Evolutionary conservation across 2,113 vertebrate species (phyloP), one percentile per base, ranked within the genome.

Genomic region (Alligator sinensis): DNA sequence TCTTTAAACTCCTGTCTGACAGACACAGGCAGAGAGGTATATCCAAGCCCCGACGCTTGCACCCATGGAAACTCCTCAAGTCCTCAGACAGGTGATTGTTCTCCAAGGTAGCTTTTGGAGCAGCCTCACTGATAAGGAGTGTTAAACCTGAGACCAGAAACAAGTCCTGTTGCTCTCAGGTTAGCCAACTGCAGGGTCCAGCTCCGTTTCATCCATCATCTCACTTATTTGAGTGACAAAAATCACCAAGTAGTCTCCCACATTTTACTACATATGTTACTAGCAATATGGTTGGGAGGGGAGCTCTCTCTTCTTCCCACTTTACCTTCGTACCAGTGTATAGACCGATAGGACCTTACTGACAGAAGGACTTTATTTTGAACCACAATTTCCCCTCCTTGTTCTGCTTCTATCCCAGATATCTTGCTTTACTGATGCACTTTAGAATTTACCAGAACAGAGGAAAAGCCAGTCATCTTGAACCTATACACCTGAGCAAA

Each of bases 211-310:
- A 47, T 47, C 47, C 47, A 47, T 47, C 47, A 47, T 47, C 8
- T 47, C 47, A 0, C 34, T 74, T 38, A 80, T 12, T 38, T 8
- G 70, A 4, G 3, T 2, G 54, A 28, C 19, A n/a, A 0, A 38
- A 88, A 15, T 24, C 62, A 34, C 6, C 27, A 61, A 78, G 13
- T 1, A 3, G 80, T 78, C 90, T 55, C 9, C 47, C 75, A 2
- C 2, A 70, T 27, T 72, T 58, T 77, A 3, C 55, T 70, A 13
- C 30, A 14, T 78, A 17, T 21, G 28, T 84, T 25, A 58, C 38
- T 74, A 34, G 25, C 12, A 12, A 47, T 6, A 61, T 54, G 18
- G 34, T 74, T 84, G 30, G 28, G 34, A 61, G 38, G 1, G 24
- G 21, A 22, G 17, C n/a, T 75, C 74, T 61, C 38, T 38, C 25